Base-by-base conservation (phyloP, 1,140 invertebrate genomes). In the Lanistes nyassanus region DNA sequence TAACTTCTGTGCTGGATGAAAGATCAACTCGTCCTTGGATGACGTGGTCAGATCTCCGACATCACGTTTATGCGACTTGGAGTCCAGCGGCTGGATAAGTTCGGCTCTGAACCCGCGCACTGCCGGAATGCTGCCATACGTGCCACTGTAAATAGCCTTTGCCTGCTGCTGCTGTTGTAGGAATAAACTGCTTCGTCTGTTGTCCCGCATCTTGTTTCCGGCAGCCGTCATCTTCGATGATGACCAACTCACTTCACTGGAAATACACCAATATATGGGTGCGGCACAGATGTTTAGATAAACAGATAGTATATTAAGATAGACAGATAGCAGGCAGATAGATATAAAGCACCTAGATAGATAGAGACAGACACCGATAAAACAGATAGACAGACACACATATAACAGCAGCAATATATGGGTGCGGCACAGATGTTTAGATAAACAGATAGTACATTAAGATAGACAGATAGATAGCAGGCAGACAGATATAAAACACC, bases 321-420 rank as follows among this genome's bases (percentile, higher is more conserved):
- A 21, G 23, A 60, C 56, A 21, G 23, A 21, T 29, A 21, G 23
- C n/a, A 23, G n/a, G 21, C 56, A 60, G 23, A 60, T 29, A 60
- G 23, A 60, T 29, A 60, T 29, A 60, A 9, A 11, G 1, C 11
- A 60, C 11, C 9, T 1, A 64, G 4, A 5, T 7, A 29, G 19
- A 29, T 3, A 34, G n/a, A 34, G n/a, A 34, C 60, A 39, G n/a
- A 64, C 36, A 34, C 60, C 26, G 1, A 64, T 29, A 64, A 23
- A 64, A 60, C 56, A 60, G 23, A 60, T 29, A 60, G 23, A 60
- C 56, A 60, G 23, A 60, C 56, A 60, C 56, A 60, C 56, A 60
- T 29, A 60, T 29, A 60, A 23, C n/a, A 23, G 31, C 56, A 60
- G 13, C 13, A 16, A 55, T 16, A 55, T 16, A 55, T 55, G n/a